Base-by-base conservation (phyloP, 1,140 invertebrate species). In the Venustaconcha ellipsiformis region DNA sequence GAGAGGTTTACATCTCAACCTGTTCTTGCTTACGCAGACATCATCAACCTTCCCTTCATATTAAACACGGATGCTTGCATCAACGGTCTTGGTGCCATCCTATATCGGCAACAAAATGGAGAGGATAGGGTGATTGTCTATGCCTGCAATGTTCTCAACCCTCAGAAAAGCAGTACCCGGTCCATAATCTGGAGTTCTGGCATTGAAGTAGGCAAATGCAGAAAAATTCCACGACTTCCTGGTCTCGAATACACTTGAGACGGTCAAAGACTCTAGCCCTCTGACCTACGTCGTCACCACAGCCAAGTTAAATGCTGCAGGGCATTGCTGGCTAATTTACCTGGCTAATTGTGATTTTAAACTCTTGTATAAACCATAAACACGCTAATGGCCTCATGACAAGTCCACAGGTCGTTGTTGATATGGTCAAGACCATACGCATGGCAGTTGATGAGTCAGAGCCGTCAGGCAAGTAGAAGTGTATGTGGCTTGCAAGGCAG, bases 151-250 rank as follows among this genome's bases (percentile, higher is more conserved):
- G 26, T 1, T 2, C 26, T 30, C 26, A 30, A 17, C 30, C 5
- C 64, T 37, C 14, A 11, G 30, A 26, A 30, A 30, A 30, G 26
- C 26, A 4, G 26, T 30, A 30, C 1, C 26, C 1, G 2, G 26
- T 4, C 26, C 64, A 65, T 14, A 18, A 37, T 37, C 26, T 30
- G 26, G 26, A 30, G 26, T 30, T 30, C 26, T 30, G 20, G 65
- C 56, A 23, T 37, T 67, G 17, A 74, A 67, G 60, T 72, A 26
- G 70, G 55, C 70, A 62, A 60, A 62, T 12, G 14, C 58, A 20
- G 37, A 72, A n/a, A 72, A 72, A 63, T 72, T 72, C 26, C 70
- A 72, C 63, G 58, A 72, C 26, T 72, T 30, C 26, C 48, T 72
- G 11, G 30, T 62, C 20, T 23, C 58, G 14, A 18, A n/a, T 13